These are phyloP conservation scores for Macrocentrus cingulum DNA, from an alignment of 1,140 invertebrate species.

Conservation along the genomic window DNA sequence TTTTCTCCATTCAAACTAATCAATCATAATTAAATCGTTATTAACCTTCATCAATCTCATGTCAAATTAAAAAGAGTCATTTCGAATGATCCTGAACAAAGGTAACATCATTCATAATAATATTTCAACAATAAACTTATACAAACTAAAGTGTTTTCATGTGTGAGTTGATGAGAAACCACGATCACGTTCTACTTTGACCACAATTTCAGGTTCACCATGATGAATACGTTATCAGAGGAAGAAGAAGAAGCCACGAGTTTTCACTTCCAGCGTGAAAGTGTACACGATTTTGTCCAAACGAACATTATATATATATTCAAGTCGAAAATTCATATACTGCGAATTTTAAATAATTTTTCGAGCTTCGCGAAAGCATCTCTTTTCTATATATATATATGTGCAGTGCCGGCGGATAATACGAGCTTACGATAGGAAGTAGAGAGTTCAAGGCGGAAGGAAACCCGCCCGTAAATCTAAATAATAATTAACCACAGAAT, in stretches of 20 bases:
- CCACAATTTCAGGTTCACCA: conserved; percentile 35
- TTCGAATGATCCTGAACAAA: too few relatives aligned
- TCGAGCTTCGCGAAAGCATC: too few relatives aligned
- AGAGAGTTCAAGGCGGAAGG: conserved; percentile 44
- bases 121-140: too few relatives aligned
- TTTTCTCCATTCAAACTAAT: too few relatives aligned
- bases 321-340: neutral
- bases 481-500: conserved; percentile 46
- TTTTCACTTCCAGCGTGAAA: conserved; percentile 49
- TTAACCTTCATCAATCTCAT: too few relatives aligned
- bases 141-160: too few relatives aligned
- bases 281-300: conserved; percentile 17
- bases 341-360: too few relatives aligned
- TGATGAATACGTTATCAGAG: conserved; percentile 47
- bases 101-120: neutral
- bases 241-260: conserved; percentile 8
- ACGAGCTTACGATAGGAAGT: conserved; percentile 21
- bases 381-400: conserved; percentile 3
- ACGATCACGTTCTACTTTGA: conserved; percentile 45
- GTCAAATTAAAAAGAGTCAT: too few relatives aligned
- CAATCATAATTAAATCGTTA: too few relatives aligned
- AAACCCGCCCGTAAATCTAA: conserved; percentile 41
- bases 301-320: too few relatives aligned
- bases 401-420: too few relatives aligned
- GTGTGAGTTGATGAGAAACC: conserved; percentile 7